Evolutionary conservation across 2,113 vertebrate genomes (phyloP).

Genomic region (Burhinus bistriatus): DNA sequence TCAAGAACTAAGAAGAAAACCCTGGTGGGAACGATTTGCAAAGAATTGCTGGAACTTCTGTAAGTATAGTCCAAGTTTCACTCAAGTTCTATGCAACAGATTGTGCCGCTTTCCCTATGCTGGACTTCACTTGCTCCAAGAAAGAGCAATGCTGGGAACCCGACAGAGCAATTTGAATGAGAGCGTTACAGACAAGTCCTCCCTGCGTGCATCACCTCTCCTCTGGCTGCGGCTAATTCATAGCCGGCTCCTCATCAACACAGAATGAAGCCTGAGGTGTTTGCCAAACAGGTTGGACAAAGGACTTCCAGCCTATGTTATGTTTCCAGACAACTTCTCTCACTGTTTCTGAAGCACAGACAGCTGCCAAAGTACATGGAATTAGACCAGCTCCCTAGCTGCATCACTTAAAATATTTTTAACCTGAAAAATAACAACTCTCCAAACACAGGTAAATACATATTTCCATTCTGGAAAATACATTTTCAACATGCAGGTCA

Average conservation of each 20-base stretch:
- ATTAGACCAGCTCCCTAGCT: background rate
- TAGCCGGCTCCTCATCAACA: background rate
- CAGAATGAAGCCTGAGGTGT: background rate
- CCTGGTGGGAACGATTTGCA: background rate
- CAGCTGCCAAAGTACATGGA: background rate
- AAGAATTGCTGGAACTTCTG: background rate
- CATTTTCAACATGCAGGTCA: background rate
- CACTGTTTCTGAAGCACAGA: background rate
- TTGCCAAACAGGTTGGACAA: background rate
- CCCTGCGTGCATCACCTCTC: background rate
- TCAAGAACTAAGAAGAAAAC: background rate
- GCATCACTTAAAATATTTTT: background rate
- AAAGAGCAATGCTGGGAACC: background rate
- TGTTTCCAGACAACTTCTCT: background rate
- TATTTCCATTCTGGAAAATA: background rate
- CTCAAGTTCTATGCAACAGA: background rate
- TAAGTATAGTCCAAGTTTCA: background rate
- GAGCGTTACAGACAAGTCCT: background rate
- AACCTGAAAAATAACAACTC: background rate
- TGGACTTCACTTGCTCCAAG: background rate
- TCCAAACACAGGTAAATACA: background rate
- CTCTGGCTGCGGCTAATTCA: background rate
- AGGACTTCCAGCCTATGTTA: background rate
- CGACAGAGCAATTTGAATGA: accelerated
- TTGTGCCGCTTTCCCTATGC: background rate